Evolutionary conservation across 2,888 invertebrate genomes (phyloP), one percentile per base, ranked within the genome.

Genomic region (Aelia acuminata): DNA sequence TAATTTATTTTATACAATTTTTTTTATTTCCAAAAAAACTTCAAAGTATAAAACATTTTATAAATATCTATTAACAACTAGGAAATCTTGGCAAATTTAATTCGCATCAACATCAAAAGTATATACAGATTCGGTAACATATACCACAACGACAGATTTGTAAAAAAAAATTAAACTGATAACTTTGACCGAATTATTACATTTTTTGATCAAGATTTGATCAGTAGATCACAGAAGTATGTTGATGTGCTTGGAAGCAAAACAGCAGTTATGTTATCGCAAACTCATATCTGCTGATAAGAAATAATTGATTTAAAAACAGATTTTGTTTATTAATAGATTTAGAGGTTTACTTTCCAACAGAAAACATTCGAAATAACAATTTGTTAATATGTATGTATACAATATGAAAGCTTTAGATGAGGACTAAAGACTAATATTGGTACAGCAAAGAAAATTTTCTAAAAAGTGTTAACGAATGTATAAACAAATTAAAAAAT

Each of bases 81-180:
- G 43, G 43, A 80, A 80, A n/a, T 80, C 43, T 13, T 80, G 13
- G n/a, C 13, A 80, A 35, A 1, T 20, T 39, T 39, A 75, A 20
- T 22, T 57, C 75, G 39, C 22, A 39, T 75, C 22, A 39, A 80
- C 39, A n/a, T 43, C n/a, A 43, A 80, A 10, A n/a, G n/a, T 80
- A 80, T 47, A n/a, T 80, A 80, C 80, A 43, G 22, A 39, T 13
- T 43, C 0, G 80, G 80, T 80, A 80, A 80, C 80, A 43, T 80
- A n/a, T n/a, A 80, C 80, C 80, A 80, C 80, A 35, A 31, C 35
- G 43, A n/a, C 80, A 47, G 2, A 43, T 47, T 80, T n/a, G n/a
- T 80, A 43, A n/a, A 47, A n/a, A 10, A 80, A 39, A n/a, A 10
- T n/a, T 80, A 35, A 80, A 80, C 4, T 8, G 3, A 80, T 43